Evolutionary conservation across 2,888 invertebrate genomes (phyloP).

Genomic region (Chalcosyrphus nemorum): DNA sequence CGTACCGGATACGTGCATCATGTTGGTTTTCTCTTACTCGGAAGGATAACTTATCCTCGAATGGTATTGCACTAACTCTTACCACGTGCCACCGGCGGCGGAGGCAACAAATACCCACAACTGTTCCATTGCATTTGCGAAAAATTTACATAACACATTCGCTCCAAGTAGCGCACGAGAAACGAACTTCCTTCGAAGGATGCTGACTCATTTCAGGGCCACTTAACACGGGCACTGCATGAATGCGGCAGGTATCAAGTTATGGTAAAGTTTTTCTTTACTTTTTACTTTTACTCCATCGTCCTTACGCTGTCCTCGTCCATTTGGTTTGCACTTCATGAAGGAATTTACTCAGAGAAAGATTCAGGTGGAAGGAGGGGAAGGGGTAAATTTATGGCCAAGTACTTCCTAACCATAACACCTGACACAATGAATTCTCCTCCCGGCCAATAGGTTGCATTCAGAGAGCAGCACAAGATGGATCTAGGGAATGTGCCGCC

Average conservation of each 20-base stretch:
- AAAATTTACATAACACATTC: constrained; percentile 63
- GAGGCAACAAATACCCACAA: constrained; percentile 3
- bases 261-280: constrained; percentile 51
- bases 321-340: not conserved
- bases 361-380: not conserved
- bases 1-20: not conserved
- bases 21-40: constrained; percentile 7
- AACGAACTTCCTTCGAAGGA: constrained; percentile 12
- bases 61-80: constrained; percentile 52
- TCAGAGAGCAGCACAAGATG: constrained; percentile 21
- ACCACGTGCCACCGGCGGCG: constrained; percentile 27
- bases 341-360: not conserved
- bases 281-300: too few relatives aligned
- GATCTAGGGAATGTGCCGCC: constrained; percentile 4
- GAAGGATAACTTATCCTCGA: constrained; percentile 59
- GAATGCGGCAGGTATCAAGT: constrained; percentile 53
- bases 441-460: constrained; percentile 39
- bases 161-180: not conserved
- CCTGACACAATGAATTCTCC: constrained; percentile 64
- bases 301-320: not conserved
- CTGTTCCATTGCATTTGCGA: constrained; percentile 3
- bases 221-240: constrained; percentile 58
- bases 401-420: constrained; percentile 67
- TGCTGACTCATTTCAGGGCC: constrained; percentile 70
- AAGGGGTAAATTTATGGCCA: constrained; percentile 53